Base-by-base conservation (phyloP, 2,113 vertebrate genomes). In the Odocoileus hemionus region DNA sequence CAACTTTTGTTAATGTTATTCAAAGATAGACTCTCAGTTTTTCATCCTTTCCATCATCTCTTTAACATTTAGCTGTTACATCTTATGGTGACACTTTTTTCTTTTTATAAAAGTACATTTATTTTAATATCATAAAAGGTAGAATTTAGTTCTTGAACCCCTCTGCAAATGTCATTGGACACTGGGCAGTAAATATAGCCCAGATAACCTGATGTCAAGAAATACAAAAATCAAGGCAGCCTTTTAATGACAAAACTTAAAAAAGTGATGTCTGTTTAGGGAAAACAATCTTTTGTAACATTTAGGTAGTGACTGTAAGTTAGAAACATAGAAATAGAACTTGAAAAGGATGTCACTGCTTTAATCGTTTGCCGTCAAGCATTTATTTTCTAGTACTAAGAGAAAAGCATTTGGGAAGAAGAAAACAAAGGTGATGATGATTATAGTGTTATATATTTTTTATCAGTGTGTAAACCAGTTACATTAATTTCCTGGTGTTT, bases 101-200 rank as follows among this genome's bases (percentile, higher is more conserved):
- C 12, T 92, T 98, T 96, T 95, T 94, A 89, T 85, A 91, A 89
- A 92, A 61, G 3, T 96, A 11, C 50, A 25, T 76, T 92, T 97
- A 52, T 98, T 64, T 86, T 96, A 91, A 70, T 94, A 88, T 95
- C 84, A 84, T 28, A 55, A 91, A 96, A 97, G 82, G 13, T 3
- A 96, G 96, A 97, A 98, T 94, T 97, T 98, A 91, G 26, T 97
- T 98, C 95, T 98, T 98, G 93, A 94, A 96, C 93, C 94, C 93
- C 94, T 96, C 89, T 43, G 60, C 79, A 99, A 99, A 99, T 99
- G 98, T 99, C 98, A 98, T 84, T 98, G 98, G 98, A 98, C 98
- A 98, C 97, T 97, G 94, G 96, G 97, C 90, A 80, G 95, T 97
- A 84, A 93, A 97, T 97, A 83, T 93, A 98, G 97, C 96, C 54